These are phyloP conservation scores for Ophraella communa DNA, from an alignment of 2,888 invertebrate species.

Conservation along the genomic window DNA sequence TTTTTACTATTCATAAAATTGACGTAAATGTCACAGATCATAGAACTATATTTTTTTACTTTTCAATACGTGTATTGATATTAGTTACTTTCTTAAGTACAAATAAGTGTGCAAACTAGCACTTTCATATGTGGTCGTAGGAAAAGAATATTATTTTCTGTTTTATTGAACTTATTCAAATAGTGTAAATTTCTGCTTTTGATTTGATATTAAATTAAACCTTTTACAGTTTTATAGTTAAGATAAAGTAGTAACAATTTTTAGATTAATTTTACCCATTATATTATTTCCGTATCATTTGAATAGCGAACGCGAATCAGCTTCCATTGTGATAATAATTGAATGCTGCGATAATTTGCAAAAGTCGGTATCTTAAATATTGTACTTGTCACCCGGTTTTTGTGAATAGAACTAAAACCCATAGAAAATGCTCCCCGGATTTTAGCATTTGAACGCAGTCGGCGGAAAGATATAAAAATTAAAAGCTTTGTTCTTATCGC, in stretches of 20 bases:
- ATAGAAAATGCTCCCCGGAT: background rate
- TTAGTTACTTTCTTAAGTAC: too few species aligned
- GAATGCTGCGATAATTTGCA: background rate
- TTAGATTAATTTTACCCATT: background rate
- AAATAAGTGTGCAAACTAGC: too few species aligned
- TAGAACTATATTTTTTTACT: too few species aligned
- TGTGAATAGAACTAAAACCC: slow-evolving; percentile 1
- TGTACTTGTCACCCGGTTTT: background rate
- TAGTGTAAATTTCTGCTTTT: too few species aligned
- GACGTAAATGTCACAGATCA: too few species aligned
- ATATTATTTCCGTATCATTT: background rate
- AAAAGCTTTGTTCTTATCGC: slow-evolving; percentile 39
- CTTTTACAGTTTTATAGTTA: too few species aligned
- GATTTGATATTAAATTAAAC: background rate
- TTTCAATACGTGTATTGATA: too few species aligned
- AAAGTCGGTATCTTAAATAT: background rate
- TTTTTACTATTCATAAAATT: too few species aligned
- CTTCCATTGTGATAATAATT: background rate
- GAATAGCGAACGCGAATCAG: background rate
- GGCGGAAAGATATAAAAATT: slow-evolving; percentile 27
- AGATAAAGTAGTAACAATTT: background rate
- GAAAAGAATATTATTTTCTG: too few species aligned
- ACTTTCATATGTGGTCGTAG: too few species aligned
- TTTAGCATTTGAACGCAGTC: slow-evolving; percentile 17
- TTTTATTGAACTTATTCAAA: too few species aligned